Evolutionary conservation across 1,140 invertebrate genomes (phyloP), one percentile per base, ranked within the genome.

Genomic region (Hyposmocoma kahamanoa): DNA sequence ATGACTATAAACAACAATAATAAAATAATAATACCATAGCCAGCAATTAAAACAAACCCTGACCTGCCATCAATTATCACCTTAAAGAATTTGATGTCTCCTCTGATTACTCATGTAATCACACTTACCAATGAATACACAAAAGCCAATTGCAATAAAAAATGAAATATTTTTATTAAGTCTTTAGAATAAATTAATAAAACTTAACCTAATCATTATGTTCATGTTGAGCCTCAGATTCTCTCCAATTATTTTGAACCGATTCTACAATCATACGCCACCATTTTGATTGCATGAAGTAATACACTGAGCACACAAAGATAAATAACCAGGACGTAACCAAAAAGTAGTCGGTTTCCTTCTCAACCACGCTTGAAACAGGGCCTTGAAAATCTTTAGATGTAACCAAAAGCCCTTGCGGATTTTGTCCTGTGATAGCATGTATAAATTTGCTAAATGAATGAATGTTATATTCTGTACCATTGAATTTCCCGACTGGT

Each of bases 311-410:
- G 80, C 94, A 96, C n/a, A 91, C 64, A 1, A 93, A 74, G 45
- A 97, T 94, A 72, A 98, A 97, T 0, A 91, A 53, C 95, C 96
- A 98, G 0, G 96, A 93, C 1, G 97, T 66, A 28, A 93, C 89
- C 22, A 98, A 79, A 64, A 93, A 92, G 67, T 94, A 94, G 78
- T 98, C 96, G n/a, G 91, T 89, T 56, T 92, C 92, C 54, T 90
- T 89, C 8, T 89, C 89, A 0, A 92, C 90, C 18, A 88, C 87
- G 76, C 91, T 93, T 0, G 93, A 89, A 3, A 97, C 89, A 10
- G 95, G 95, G 0, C 95, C 95, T 51, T 88, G 80, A 60, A 94
- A 94, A 76, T 96, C 95, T 34, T 90, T 89, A 0, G 93, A 93
- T 17, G 91, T 93, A 0, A 96, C 91, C 50, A 90, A 89, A 1